These are phyloP conservation scores for Argentina silus DNA, from an alignment of 2,797 vertebrate species.

Conservation along the genomic window DNA sequence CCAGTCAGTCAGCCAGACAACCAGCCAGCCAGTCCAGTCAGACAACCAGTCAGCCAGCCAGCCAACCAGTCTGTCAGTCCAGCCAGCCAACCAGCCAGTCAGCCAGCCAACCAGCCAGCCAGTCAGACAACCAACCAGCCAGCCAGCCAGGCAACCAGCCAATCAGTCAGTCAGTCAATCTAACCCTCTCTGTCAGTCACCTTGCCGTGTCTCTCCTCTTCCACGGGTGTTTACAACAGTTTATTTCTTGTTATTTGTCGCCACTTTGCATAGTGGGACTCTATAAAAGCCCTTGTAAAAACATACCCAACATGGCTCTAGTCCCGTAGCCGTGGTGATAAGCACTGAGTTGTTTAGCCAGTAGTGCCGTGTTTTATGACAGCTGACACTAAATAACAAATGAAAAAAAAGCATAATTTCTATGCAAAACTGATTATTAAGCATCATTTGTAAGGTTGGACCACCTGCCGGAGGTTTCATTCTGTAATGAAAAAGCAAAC, in stretches of 20 bases:
- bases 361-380: constrained; percentile 54
- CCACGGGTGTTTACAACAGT: constrained; percentile 26
- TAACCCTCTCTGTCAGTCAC: constrained; percentile 4
- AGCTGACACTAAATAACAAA: constrained; percentile 69
- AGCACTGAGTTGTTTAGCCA: constrained; percentile 38
- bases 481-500: constrained; percentile 54
- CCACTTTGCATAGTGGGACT: constrained; percentile 64
- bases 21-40: too few relatives aligned
- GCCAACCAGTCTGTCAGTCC: constrained; percentile 55
- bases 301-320: neutral
- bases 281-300: constrained; percentile 69
- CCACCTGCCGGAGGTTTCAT: constrained; percentile 40
- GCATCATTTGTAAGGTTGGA: constrained; percentile 62
- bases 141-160: too few relatives aligned
- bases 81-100: constrained; percentile 54
- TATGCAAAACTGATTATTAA: constrained; percentile 66
- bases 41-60: too few relatives aligned
- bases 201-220: neutral
- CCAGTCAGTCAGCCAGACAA: too few relatives aligned
- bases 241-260: constrained; percentile 62
- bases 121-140: too few relatives aligned
- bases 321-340: neutral
- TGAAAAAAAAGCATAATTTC: constrained; percentile 66
- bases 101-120: constrained; percentile 16
- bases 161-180: neutral